Base-by-base conservation (phyloP, 2,113 vertebrate species). In the Tyrannus savana region DNA sequence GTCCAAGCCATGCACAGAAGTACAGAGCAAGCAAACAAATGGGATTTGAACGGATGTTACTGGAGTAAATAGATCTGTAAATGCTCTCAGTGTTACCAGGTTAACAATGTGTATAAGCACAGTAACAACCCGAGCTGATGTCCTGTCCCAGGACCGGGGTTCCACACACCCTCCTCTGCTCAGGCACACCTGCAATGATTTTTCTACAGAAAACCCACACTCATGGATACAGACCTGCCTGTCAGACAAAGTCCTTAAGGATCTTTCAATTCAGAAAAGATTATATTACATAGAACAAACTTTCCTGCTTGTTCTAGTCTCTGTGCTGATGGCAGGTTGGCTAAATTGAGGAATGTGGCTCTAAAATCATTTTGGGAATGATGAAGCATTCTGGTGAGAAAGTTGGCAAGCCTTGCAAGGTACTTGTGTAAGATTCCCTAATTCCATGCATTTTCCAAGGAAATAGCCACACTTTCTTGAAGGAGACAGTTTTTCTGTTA, bases 51-150 rank as follows among this genome's bases (percentile, higher is more conserved):
- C 10, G 9, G 14, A 23, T 44, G 25, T 46, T 52, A 15, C 7
- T 35, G 46, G 24, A n/a, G 19, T 30, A 68, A 78, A 50, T 6
- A 35, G 2, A 3, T 1, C 4, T 6, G 6, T 19, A 46, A 85
- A 58, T 33, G 41, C 6, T 37, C 10, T 37, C 49, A 14, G 0
- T 12, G 15, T 56, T 12, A 19, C 10, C 21, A n/a, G 37, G 16
- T 18, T 53, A 62, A 39, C 37, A 12, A 3, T 0, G 0, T 1
- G 0, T 41, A 9, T 10, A 27, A 84, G 35, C 30, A 30, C 31
- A 49, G 14, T 3, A 33, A 47, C 14, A 56, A 8, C 7, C 19
- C 37, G 41, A 68, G 22, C 35, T 42, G 14, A 37, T 30, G 19
- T 16, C 19, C 18, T 3, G 10, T 74, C 15, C 35, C 23, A 58